These are phyloP conservation scores for Eulimnadia texana DNA, from an alignment of 1,140 invertebrate species.

Conservation along the genomic window DNA sequence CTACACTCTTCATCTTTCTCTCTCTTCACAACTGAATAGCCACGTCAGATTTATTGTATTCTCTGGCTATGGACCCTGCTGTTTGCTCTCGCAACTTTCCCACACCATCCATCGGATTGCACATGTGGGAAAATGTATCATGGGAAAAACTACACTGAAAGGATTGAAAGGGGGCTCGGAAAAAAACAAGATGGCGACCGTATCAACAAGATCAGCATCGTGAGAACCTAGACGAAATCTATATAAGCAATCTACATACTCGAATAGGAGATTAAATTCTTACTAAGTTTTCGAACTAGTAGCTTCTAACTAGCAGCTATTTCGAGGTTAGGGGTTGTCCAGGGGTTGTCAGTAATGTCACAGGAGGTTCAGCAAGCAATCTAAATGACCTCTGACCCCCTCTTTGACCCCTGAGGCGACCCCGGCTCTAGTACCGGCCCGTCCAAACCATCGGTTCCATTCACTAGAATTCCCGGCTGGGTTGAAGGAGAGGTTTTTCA, in stretches of 20 bases:
- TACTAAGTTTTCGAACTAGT: too few species aligned
- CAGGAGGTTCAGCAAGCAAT: background rate
- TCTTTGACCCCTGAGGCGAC: background rate
- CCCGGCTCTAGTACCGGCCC: background rate
- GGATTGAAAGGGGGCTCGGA: too few species aligned
- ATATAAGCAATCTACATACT: too few species aligned
- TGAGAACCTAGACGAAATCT: too few species aligned
- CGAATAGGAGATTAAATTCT: too few species aligned
- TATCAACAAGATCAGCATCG: background rate
- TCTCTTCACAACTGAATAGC: too few species aligned
- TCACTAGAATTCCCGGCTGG: background rate
- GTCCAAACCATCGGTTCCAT: too few species aligned
- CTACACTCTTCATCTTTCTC: too few species aligned
- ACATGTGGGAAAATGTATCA: background rate
- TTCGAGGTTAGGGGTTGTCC: too few species aligned
- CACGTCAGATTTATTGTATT: background rate
- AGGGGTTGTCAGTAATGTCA: background rate
- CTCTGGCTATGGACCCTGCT: background rate
- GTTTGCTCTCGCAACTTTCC: background rate
- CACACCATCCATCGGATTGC: background rate
- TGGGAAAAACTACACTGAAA: background rate
- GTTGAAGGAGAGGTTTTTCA: background rate
- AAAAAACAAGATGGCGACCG: background rate
- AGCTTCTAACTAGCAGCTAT: too few species aligned
- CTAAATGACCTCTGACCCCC: background rate